Base-by-base conservation (phyloP, 2,797 vertebrate species). In the Clangula hyemalis region DNA sequence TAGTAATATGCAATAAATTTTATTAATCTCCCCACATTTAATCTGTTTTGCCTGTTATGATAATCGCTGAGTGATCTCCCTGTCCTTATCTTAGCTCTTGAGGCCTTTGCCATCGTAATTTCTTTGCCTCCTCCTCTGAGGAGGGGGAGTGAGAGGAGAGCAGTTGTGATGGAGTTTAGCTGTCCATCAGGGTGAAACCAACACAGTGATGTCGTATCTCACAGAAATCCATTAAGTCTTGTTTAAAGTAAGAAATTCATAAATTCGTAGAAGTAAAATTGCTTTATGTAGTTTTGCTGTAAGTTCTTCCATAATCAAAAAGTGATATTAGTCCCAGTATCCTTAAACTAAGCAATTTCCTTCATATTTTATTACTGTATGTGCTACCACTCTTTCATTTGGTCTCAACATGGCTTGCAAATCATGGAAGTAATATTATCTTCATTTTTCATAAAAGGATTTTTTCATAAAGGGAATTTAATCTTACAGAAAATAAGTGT, bases 221-320 rank as follows among this genome's bases (percentile, higher is more conserved):
- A 56, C 51, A 43, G 74, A 89, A 94, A 79, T 90, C 92, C 91
- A 91, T 90, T 90, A 96, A 92, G 32, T 45, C 56, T 74, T 79
- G 41, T 90, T 94, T 83, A 69, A 92, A 91, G 66, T 41, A 68
- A 93, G 75, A 77, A 90, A 89, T 89, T 82, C 6, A 87, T 89
- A 51, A 66, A 90, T 90, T 95, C 71, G 73, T 85, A 65, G 68
- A 82, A 36, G 71, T 70, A 90, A 82, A 93, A 95, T 87, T 93
- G 21, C 36, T 66, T 93, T 93, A 89, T 61, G 10, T 36, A 53
- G 86, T 92, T 95, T 87, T 87, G 25, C 68, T 95, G 7, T 54
- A 94, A 92, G 47, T 87, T 90, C 39, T 92, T 34, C 68, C 39
- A 85, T 82, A 93, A 94, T 94, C 92, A 94, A 71, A 91, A 92